Conservation (phyloP, 30 jellyfish, hydroid and myxozoan species). For the Pelagia noctiluca region DNA sequence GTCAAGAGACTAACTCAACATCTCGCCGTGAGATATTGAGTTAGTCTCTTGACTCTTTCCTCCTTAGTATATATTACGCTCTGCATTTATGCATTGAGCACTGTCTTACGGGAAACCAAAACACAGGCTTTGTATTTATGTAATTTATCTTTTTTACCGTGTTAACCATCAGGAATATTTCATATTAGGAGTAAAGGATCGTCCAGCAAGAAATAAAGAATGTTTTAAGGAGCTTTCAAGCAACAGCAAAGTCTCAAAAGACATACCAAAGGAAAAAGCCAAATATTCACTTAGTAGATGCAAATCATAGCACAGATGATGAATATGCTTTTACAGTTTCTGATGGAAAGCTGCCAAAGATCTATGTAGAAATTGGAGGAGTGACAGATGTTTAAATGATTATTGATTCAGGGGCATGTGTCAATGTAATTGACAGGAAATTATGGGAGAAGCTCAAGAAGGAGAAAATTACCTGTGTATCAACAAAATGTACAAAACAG, state of each 20-base stretch:
- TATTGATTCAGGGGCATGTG: slow-evolving; percentile 63
- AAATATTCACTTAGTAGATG: slow-evolving; percentile 8
- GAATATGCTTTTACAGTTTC: slow-evolving; percentile 29
- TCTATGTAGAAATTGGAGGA: slow-evolving; percentile 33
- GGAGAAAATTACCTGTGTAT: slow-evolving; percentile 45
- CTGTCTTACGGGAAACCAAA: too few relatives aligned
- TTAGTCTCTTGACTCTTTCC: too few relatives aligned
- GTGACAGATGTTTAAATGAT: slow-evolving; percentile 31
- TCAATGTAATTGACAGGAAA: slow-evolving; percentile 48
- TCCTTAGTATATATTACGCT: too few relatives aligned
- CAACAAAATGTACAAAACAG: slow-evolving; percentile 23
- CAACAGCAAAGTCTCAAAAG: slow-evolving; percentile 1
- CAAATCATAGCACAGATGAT: slow-evolving; percentile 43
- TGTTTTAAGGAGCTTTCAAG: slow-evolving; percentile 1
- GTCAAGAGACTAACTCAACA: too few relatives aligned
- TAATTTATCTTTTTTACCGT: too few relatives aligned
- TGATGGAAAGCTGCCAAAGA: slow-evolving; percentile 27
- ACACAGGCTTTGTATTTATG: too few relatives aligned
- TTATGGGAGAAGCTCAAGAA: slow-evolving; percentile 51
- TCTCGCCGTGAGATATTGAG: too few relatives aligned
- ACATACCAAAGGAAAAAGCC: slow-evolving; percentile 33
- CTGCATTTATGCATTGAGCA: too few relatives aligned
- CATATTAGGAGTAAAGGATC: too few relatives aligned
- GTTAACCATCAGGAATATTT: too few relatives aligned
- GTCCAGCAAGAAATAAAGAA: neutral